Evolutionary conservation across 2,113 vertebrate species (phyloP), one percentile per base, ranked within the genome.

Genomic region (Colius striatus): DNA sequence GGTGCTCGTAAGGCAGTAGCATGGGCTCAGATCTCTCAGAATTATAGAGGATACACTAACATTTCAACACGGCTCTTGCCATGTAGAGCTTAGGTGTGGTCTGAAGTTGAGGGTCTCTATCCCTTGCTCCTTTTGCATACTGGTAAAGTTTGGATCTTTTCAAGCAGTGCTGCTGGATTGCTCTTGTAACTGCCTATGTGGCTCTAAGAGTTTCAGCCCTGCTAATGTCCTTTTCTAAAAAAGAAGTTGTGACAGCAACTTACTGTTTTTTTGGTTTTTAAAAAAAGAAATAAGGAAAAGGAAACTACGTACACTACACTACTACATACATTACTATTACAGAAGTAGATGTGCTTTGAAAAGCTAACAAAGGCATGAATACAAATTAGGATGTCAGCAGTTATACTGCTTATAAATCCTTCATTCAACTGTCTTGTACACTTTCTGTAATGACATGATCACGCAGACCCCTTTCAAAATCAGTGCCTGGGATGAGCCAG

Each of bases 391-490:
- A 76, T 80, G 79, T 88, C 71, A 90, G 79, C 86, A 88, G 67
- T 61, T 93, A 48, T 14, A 65, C 82, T 92, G 75, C 67, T 51
- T 92, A 58, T 90, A 66, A n/a, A 67, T 84, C 76, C 55, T 89
- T 92, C 83, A 77, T 89, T 95, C 87, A 93, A 3, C 75, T 86
- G 89, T 92, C 72, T 76, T 6, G 1, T 82, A 53, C 13, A 0
- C 90, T 83, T 71, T 76, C 34, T 83, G 82, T 90, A 90, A 93
- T 68, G 82, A 90, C 32, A 27, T 48, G 58, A 88, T 94, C 27
- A n/a, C 32, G 47, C 71, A 78, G 78, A 67, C 62, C 89, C 79
- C 58, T 93, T 95, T 96, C 78, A 92, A 61, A 95, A 83, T 72
- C 89, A 83, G 58, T 57, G 67, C 32, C 50, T 93, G 89, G 61